Evolutionary conservation across 2,113 vertebrate species (phyloP).

Genomic region (Caretta caretta): DNA sequence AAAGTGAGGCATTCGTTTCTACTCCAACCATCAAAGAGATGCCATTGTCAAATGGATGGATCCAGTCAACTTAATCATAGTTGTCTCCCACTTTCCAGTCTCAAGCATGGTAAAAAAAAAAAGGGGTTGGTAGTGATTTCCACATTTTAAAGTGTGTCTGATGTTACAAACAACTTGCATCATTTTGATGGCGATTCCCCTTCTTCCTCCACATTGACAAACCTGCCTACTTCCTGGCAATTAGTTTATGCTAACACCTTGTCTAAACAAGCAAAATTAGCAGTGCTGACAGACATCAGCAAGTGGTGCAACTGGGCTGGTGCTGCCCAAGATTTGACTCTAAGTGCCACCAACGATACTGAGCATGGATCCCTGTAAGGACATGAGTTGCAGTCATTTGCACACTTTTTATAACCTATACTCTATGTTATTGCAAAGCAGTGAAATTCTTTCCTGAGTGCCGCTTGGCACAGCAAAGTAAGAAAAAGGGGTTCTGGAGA

Average conservation of each 20-base stretch:
- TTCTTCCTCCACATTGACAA: not conserved
- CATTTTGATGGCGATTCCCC: not conserved
- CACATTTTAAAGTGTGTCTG: not conserved
- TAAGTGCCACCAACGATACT: not conserved
- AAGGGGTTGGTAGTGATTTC: not conserved
- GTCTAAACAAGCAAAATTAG: not conserved
- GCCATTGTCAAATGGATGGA: accelerated
- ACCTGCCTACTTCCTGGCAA: not conserved
- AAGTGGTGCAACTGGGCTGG: not conserved
- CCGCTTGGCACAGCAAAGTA: accelerated
- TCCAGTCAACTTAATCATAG: not conserved
- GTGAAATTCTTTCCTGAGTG: not conserved
- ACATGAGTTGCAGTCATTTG: not conserved
- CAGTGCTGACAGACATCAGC: not conserved
- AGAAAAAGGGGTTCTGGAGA: not conserved
- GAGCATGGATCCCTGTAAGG: not conserved
- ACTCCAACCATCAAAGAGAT: not conserved
- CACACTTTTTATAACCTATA: not conserved
- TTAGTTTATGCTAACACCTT: not conserved
- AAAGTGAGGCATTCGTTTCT: not conserved
- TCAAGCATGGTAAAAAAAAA: not conserved
- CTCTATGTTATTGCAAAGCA: not conserved
- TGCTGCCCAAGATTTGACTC: not conserved
- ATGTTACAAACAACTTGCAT: not conserved
- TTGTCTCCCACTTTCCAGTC: not conserved